A percentile compares a stretch with the other conserved stretches of the same genome.
Conservation (phyloP, 1,140 invertebrate species). For the Orius insidiosus region DNA sequence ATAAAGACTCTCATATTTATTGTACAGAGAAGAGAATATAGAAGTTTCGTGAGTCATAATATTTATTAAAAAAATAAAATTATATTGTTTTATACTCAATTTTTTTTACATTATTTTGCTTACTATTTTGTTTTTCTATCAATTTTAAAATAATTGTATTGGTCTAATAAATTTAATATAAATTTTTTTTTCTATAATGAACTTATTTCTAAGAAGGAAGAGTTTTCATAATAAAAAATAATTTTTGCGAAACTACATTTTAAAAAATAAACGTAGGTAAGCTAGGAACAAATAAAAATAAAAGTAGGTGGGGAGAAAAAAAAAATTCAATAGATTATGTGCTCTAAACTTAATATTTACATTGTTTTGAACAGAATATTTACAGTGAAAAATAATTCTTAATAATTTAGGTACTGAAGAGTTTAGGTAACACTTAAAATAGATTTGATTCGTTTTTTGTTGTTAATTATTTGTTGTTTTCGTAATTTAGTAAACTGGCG, state of each 20-base stretch:
- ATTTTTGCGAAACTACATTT: neutral
- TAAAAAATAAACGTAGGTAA: neutral
- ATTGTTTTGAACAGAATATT: too few species aligned
- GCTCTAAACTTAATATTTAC: neutral
- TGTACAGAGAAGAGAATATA: too few species aligned
- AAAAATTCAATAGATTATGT: neutral
- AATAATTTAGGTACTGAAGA: too few species aligned
- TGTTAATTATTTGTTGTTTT: neutral
- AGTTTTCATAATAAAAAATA: conserved; percentile 1
- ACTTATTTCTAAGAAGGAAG: neutral
- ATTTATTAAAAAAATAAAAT: too few species aligned
- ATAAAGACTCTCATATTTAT: too few species aligned
- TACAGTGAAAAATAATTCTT: too few species aligned
- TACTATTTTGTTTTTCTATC: neutral
- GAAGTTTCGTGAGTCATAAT: too few species aligned
- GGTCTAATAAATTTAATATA: neutral
- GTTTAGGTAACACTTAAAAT: too few species aligned
- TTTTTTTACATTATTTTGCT: too few species aligned
- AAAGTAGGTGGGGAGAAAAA: neutral
- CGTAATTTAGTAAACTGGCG: conserved; percentile 50
- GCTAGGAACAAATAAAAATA: conserved; percentile 6
- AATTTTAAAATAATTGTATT: conserved; percentile 4
- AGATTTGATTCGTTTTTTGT: neutral
- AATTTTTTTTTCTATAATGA: neutral
- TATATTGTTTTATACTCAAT: too few species aligned